A percentile compares a stretch with the other conserved stretches of the same genome.
phyloP scores from a whole-genome alignment of 2,888 invertebrate genomes.

The Drosophila phalerata region DNA sequence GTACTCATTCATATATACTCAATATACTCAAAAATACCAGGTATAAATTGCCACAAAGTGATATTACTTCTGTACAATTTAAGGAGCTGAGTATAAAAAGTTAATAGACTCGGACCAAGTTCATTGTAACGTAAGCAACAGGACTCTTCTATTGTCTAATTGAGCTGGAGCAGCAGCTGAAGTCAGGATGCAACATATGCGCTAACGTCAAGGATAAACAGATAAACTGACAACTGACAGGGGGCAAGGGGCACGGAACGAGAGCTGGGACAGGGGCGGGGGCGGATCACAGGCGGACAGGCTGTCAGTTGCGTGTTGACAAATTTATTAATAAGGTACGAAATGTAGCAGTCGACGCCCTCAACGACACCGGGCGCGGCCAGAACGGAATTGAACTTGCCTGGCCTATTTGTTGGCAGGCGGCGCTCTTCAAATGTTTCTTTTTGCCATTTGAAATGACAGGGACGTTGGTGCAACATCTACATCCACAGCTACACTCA shows the following conservation, averaged over 20 bases:
- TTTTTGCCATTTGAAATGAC: conserved; percentile 71
- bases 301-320: conserved; percentile 83
- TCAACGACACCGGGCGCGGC: conserved; percentile 72
- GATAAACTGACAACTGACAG: conserved; percentile 60
- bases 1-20: too few species aligned
- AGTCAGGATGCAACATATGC: conserved; percentile 74
- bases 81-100: conserved; percentile 6
- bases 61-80: conserved; percentile 40
- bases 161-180: conserved; percentile 62
- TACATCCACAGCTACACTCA: conserved; percentile 1
- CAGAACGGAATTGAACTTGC: conserved; percentile 20
- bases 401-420: conserved; percentile 74
- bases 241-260: conserved; percentile 10
- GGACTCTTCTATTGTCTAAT: conserved; percentile 46
- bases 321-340: conserved; percentile 85
- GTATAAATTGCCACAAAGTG: conserved; percentile 34
- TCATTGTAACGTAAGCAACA: not conserved
- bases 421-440: conserved; percentile 78
- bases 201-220: conserved; percentile 70
- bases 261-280: conserved; percentile 12
- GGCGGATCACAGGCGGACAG: conserved; percentile 71
- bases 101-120: conserved; percentile 22
- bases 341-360: conserved; percentile 75
- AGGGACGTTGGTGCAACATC: conserved; percentile 65
- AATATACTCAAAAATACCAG: too few species aligned